Base-by-base conservation (phyloP, 2,113 vertebrate species). In the Nothobranchius kuhntae region DNA sequence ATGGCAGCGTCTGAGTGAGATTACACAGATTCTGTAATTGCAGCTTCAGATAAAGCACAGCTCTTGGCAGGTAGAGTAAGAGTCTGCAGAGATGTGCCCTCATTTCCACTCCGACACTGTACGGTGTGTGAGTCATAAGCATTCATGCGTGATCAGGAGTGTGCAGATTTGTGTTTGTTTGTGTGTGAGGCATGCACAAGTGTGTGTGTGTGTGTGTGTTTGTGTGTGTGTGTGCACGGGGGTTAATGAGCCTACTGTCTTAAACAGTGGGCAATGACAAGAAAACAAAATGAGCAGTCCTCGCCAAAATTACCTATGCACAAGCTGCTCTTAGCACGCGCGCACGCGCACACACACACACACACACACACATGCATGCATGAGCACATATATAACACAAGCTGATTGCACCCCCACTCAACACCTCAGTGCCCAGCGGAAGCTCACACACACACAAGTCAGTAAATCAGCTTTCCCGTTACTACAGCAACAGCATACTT, bases 401-500 rank as follows among this genome's bases (percentile, higher is more conserved):
- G 17, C 68, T 21, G 53, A 77, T 74, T 64, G 78, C 61, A 65
- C 77, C 65, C 63, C 59, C 57, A 66, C 75, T 84, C 71, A 69
- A 62, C 74, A 84, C 74, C 84, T 86, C 68, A 36, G 57, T 73
- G 65, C 62, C 66, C 73, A 68, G 64, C 46, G 77, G 68, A 84
- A 70, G 52, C 76, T 46, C 55, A 30, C 61, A 51, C 64, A 67
- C 36, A 60, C 8, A 67, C 82, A 71, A 80, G 82, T 77, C 89
- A 61, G 82, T 81, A 87, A 95, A 95, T 95, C 95, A 94, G 93
- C 95, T 95, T 95, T 93, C 93, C 93, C 8, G 95, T 97, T 95
- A 93, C 96, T 93, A 94, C 77, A 95, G 95, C 93, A 96, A 96
- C 96, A 93, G 92, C 95, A 95, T 95, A 95, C 95, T 96, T 96